A percentile compares a stretch with the other conserved stretches of the same genome.
These are phyloP conservation scores for Columbina picui DNA, from an alignment of 2,113 vertebrate species.

Conservation along the genomic window DNA sequence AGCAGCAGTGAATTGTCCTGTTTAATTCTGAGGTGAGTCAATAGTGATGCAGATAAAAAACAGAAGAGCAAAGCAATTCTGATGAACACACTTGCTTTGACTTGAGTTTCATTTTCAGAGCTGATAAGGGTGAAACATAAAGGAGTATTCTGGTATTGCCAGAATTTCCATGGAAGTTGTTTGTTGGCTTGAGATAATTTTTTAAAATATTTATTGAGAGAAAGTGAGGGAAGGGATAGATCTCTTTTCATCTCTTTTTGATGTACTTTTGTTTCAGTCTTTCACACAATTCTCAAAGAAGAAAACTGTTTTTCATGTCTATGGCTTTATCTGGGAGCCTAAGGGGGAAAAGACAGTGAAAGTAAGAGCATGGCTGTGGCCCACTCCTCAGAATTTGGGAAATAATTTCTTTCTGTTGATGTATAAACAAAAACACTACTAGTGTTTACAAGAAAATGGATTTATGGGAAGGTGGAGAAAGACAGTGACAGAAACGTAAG, in stretches of 20 bases:
- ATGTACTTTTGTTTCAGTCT: neutral
- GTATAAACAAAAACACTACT: neutral
- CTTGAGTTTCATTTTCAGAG: neutral
- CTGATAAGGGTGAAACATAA: neutral
- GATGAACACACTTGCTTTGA: neutral
- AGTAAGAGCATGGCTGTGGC: neutral
- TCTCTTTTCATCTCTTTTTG: neutral
- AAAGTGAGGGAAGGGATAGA: neutral
- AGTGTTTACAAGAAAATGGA: neutral
- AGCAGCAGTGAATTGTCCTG: neutral
- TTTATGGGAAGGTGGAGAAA: neutral
- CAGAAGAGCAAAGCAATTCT: neutral
- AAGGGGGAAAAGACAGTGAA: neutral
- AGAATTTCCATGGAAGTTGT: neutral
- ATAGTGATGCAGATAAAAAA: neutral
- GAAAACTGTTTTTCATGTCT: neutral
- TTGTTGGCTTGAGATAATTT: neutral
- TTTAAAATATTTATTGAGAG: neutral
- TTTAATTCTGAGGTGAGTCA: neutral
- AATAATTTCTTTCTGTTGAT: neutral
- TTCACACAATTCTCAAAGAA: neutral
- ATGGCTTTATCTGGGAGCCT: neutral
- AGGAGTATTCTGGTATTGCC: neutral
- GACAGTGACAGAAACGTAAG: neutral
- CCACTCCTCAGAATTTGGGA: neutral